Evolutionary conservation across 53 echinoderm and acorn worm species (phyloP), one percentile per base, ranked within the genome.

Genomic region (Crossaster papposus): DNA sequence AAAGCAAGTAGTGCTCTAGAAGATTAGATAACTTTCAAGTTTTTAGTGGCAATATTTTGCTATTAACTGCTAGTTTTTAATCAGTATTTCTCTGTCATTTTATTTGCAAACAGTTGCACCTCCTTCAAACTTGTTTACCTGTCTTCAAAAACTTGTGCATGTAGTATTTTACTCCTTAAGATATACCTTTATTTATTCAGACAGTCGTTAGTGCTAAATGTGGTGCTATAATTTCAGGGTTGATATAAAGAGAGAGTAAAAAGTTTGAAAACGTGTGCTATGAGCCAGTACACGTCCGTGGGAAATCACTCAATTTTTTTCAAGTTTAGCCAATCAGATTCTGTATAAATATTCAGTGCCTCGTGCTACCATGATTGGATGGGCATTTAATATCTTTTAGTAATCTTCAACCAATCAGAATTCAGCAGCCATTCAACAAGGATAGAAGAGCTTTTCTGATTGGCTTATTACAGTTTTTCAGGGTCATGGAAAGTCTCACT

Each of bases 151-250:
- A 54, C 3, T 87, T 35, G 55, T 87, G 87, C 87, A 87, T 87
- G 87, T 87, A 87, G 87, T 77, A 34, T 58, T 77, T 85, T 87
- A 58, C 55, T 75, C 58, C 74, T 76, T 30, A 54, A 8, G 31
- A 63, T 36, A 74, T n/a, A 76, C 87, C 87, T 87, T 87, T 76
- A 77, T 77, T 87, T 87, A 87, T 87, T 87, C 87, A 58, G 76
- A 87, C 77, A 87, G 73, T 58, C 62, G 72, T 84, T 72, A 84
- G 87, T 87, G 87, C 87, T 87, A 87, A 87, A 87, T 87, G 87
- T 87, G 87, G 87, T 87, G 87, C 87, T 87, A 87, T 87, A 55
- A 82, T 82, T 82, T 82, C 82, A 87, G 87, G 87, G 87, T 87
- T 58, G 44, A 51, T 53, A 55, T 37, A 80, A 33, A 20, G 58